These are phyloP conservation scores for Taeniopygia guttata DNA, from an alignment of 2,797 vertebrate genomes.

Conservation along the genomic window DNA sequence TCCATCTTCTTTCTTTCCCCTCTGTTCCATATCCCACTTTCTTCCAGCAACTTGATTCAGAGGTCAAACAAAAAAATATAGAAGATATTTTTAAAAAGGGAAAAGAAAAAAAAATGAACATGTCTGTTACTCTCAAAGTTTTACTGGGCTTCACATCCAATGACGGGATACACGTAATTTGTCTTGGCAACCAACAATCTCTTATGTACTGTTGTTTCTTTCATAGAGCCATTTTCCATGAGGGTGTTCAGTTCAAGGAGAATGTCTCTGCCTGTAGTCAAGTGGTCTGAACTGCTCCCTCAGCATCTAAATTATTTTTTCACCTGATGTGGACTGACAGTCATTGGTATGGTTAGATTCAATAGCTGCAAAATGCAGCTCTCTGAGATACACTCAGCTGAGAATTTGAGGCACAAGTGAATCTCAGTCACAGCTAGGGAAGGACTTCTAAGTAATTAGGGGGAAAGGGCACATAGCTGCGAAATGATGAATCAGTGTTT, in stretches of 20 bases:
- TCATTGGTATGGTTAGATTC: background rate
- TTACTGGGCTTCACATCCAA: background rate
- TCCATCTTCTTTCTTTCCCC: background rate
- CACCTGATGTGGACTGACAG: background rate
- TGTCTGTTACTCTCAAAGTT: background rate
- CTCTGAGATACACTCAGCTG: background rate
- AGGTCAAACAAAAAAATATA: background rate
- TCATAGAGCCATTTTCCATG: background rate
- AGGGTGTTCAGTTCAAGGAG: background rate
- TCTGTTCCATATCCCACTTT: background rate
- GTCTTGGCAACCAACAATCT: background rate
- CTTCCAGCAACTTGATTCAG: background rate
- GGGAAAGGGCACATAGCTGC: background rate
- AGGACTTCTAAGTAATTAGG: background rate
- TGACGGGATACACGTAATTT: background rate
- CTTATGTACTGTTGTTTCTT: background rate
- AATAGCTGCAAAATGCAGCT: background rate
- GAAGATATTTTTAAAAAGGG: background rate
- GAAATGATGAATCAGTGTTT: background rate
- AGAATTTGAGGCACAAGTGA: background rate
- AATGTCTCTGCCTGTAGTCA: background rate
- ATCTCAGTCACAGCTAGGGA: background rate
- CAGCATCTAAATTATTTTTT: background rate
- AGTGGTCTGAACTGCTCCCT: background rate
- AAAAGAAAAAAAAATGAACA: rapidly evolving